Conservation (phyloP, 2,113 vertebrate species). For the Poicephalus meyeri region DNA sequence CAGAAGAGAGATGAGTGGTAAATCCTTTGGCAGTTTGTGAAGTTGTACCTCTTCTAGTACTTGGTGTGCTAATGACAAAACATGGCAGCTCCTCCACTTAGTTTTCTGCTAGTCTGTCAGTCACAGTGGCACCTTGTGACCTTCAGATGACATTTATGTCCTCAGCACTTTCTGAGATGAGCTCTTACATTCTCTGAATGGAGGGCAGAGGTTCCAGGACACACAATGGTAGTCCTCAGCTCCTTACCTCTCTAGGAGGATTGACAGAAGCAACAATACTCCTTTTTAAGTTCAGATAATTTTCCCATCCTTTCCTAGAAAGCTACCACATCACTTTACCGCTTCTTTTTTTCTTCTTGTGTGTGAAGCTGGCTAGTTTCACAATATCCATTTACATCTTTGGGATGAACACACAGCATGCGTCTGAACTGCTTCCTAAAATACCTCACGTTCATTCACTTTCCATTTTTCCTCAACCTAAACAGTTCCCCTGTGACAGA, state of each 20-base stretch:
- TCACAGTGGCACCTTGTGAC: neutral
- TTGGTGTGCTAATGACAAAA: neutral
- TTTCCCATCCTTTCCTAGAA: neutral
- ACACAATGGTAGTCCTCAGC: fast-evolving
- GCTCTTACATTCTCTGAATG: fast-evolving
- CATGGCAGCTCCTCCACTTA: fast-evolving
- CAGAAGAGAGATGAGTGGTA: neutral
- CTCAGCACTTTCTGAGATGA: neutral
- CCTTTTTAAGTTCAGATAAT: neutral
- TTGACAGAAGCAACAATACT: fast-evolving
- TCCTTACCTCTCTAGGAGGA: neutral
- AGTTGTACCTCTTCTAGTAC: neutral
- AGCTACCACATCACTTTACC: neutral
- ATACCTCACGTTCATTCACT: neutral
- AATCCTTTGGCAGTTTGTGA: neutral
- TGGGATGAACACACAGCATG: neutral
- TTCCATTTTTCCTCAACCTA: neutral
- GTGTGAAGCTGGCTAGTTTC: neutral
- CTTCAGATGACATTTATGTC: neutral
- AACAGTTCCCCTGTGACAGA: neutral
- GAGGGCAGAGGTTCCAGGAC: neutral
- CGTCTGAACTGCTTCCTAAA: neutral
- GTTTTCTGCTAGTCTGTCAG: neutral
- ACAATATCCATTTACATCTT: neutral
- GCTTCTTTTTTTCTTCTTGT: neutral